Base-by-base conservation (phyloP, 2,113 vertebrate genomes). In the Prolemur simus region DNA sequence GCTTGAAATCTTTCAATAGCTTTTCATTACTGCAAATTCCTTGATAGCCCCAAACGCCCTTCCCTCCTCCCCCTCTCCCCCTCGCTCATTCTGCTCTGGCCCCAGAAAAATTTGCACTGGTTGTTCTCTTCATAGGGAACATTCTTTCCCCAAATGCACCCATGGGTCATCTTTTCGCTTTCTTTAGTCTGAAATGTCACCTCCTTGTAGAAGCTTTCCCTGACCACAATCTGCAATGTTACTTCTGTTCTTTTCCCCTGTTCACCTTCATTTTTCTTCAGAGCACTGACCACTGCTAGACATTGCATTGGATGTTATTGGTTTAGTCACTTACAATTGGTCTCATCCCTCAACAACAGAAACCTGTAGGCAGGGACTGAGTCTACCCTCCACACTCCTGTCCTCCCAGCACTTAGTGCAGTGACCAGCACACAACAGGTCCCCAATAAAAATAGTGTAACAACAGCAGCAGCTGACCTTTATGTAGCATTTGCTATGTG, bases 401-500 rank as follows among this genome's bases (percentile, higher is more conserved):
- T 7, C 27, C 6, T 39, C 34, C 37, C 14, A 21, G 47, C 76
- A 83, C 32, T 63, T 27, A 63, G 32, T 15, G 56, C 39, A 29
- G 58, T 58, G 13, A 27, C 0, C 1, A 0, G 34, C 21, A 89
- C 66, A 81, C n/a, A 56, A 27, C 4, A 92, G 14, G 63, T 45
- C 25, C 15, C 56, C 45, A 3, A 6, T 29, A 37, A 52, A 45
- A 77, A 71, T 42, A 91, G 10, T 10, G 29, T 12, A 18, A 4
- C 4, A 29, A 39, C 4, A 52, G 25, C 1, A 54, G 81, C 45
- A 8, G 10, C 86, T 73, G 63, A 25, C 63, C 2, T 14, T 32
- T 37, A 17, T 0, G 7, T 1, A 52, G 87, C 58, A 23, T 13
- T 34, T 18, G 32, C 47, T 54, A 1, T 0, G 1, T 20, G 32